Conservation (phyloP, 2,888 invertebrate species). For the Atrina japonica region DNA sequence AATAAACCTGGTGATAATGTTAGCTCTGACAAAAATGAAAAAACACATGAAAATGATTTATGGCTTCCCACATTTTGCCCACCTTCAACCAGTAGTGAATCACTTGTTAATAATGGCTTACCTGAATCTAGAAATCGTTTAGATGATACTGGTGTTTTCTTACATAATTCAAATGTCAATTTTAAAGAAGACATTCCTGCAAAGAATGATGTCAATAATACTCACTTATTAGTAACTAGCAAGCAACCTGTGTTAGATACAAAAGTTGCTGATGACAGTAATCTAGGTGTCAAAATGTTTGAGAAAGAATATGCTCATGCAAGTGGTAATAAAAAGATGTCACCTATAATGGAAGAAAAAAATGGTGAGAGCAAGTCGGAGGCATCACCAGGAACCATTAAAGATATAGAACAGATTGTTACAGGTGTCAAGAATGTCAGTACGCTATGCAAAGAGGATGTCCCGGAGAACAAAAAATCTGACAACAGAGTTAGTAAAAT, state of each 20-base stretch:
- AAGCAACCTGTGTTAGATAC: slow-evolving; percentile 2
- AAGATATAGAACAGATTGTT: slow-evolving; percentile 17
- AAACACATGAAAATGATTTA: too few relatives aligned
- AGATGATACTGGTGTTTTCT: too few relatives aligned
- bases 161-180: too few relatives aligned
- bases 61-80: too few relatives aligned
- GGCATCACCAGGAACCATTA: slow-evolving; percentile 18
- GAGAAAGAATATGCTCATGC: slow-evolving; percentile 11
- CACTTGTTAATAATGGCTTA: too few relatives aligned
- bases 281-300: too few relatives aligned
- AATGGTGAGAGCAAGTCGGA: slow-evolving; percentile 31
- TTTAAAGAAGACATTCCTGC: too few relatives aligned
- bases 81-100: too few relatives aligned
- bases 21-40: too few relatives aligned
- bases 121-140: too few relatives aligned
- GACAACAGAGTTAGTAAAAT: slow-evolving; percentile 4
- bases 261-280: slow-evolving; percentile 6
- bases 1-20: too few relatives aligned
- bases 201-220: too few relatives aligned
- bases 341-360: slow-evolving; percentile 33
- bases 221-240: not conserved
- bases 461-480: slow-evolving; percentile 7
- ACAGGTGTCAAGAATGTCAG: slow-evolving; percentile 3
- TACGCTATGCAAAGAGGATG: slow-evolving; percentile 35
- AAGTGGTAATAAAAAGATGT: slow-evolving; percentile 29